Conservation (phyloP, 1,140 invertebrate genomes). For the Drosophila bocki region DNA sequence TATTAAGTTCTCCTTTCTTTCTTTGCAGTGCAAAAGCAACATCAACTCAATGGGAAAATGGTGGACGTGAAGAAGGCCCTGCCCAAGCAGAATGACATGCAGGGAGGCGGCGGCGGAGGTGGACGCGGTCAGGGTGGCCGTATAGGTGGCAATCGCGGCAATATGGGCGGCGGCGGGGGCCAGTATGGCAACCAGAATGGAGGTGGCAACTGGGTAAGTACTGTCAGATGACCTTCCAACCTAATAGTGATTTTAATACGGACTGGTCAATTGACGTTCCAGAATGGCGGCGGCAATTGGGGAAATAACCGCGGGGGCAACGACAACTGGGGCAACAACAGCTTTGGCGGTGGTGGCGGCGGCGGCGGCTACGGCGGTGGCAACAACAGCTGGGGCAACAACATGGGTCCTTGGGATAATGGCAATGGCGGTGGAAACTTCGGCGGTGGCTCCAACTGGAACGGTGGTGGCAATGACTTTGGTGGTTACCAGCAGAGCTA, state of each 20-base stretch:
- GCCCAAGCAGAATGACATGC: conserved; percentile 89
- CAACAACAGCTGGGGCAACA: conserved; percentile 84
- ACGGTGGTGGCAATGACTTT: conserved; percentile 87
- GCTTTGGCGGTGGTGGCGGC: conserved; percentile 85
- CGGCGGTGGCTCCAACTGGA: conserved; percentile 70
- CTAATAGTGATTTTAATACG: neutral
- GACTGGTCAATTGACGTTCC: neutral
- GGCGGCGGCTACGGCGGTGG: conserved; percentile 66
- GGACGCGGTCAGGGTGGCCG: conserved; percentile 68
- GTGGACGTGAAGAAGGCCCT: conserved; percentile 93
- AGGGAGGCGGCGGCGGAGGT: conserved; percentile 75
- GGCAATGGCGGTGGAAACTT: conserved; percentile 70
- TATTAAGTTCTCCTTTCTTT: conserved; percentile 30
- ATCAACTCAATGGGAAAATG: conserved; percentile 91
- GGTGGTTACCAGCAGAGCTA: conserved; percentile 91
- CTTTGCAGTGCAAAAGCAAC: conserved; percentile 89
- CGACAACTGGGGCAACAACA: conserved; percentile 87
- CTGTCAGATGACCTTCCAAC: conserved; percentile 83
- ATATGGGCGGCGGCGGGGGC: conserved; percentile 76
- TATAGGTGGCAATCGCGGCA: conserved; percentile 61
- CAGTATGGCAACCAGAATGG: conserved; percentile 78
- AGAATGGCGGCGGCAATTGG: conserved; percentile 88
- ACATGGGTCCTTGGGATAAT: conserved; percentile 86
- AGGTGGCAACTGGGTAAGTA: conserved; percentile 87
- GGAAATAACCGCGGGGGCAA: conserved; percentile 89